Evolutionary conservation across 2,797 vertebrate species (phyloP).

Genomic region (Sebastes glaucus): DNA sequence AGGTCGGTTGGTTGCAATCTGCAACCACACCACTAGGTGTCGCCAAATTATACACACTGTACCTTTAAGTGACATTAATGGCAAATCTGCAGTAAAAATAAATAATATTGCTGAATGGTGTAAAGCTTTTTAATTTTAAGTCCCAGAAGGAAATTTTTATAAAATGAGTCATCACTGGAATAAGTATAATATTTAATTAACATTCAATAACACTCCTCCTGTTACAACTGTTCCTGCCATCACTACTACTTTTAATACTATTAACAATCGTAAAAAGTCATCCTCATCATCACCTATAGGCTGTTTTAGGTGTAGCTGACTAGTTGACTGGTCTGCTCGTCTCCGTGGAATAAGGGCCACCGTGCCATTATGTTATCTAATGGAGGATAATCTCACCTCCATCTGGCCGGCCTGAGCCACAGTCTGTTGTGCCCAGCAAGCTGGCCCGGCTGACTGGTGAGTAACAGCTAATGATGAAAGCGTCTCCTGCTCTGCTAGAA

Average conservation of each 20-base stretch:
- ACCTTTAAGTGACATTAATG: background rate
- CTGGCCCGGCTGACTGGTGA: slow-evolving; percentile 27
- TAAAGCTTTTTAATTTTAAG: background rate
- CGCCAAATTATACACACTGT: too few species aligned
- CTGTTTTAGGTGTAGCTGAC: background rate
- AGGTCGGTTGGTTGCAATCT: too few species aligned
- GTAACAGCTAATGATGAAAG: slow-evolving; percentile 32
- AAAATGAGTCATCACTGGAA: background rate
- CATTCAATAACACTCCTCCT: background rate
- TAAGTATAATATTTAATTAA: background rate
- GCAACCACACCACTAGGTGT: too few species aligned
- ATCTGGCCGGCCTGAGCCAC: slow-evolving; percentile 58
- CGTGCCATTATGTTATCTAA: slow-evolving; percentile 58
- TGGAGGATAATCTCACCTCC: slow-evolving; percentile 67
- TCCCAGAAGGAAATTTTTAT: background rate
- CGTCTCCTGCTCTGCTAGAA: background rate
- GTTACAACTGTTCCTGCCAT: background rate
- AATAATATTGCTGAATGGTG: background rate
- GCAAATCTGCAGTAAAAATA: background rate
- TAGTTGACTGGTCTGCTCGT: background rate
- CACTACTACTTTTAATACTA: background rate
- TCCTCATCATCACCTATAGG: background rate
- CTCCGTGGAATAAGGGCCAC: slow-evolving; percentile 21
- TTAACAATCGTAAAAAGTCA: background rate
- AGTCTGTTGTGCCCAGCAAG: slow-evolving; percentile 36